Conservation (phyloP, 2,888 invertebrate genomes). For the Aporophyla nigra region DNA sequence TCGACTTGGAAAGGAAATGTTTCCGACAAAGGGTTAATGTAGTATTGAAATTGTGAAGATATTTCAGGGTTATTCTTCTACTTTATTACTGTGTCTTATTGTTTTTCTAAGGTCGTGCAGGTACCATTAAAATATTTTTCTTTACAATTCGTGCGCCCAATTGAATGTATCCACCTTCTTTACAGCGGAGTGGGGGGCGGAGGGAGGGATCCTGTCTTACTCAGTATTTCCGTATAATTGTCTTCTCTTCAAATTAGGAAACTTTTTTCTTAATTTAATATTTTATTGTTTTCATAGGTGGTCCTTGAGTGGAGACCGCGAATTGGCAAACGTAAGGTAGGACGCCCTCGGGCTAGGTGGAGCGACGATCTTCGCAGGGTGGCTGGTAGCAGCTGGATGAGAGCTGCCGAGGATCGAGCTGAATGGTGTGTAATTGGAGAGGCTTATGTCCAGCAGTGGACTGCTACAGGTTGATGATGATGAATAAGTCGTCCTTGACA, state of each 20-base stretch:
- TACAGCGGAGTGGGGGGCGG: too few species aligned
- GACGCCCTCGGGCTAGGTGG: too few species aligned
- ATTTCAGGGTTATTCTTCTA: not conserved
- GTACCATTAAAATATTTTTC: not conserved
- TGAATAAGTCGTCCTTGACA: not conserved
- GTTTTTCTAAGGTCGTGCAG: not conserved
- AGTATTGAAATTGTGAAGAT: constrained; percentile 9
- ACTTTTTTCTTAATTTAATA: not conserved
- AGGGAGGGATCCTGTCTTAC: too few species aligned
- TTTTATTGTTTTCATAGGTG: not conserved
- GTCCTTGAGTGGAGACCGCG: too few species aligned
- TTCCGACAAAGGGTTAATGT: constrained; percentile 24
- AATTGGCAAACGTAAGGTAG: too few species aligned
- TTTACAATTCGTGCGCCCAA: rapidly evolving
- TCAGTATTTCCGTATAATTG: not conserved
- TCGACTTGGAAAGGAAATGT: constrained; percentile 39
- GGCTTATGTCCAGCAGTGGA: too few species aligned
- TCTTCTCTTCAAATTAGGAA: not conserved
- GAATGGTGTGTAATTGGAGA: too few species aligned
- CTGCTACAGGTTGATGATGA: too few species aligned
- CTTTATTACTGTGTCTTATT: not conserved
- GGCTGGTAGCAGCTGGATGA: too few species aligned
- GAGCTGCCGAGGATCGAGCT: too few species aligned
- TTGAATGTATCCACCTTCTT: too few species aligned
- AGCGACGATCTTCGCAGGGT: too few species aligned